phyloP scores from a whole-genome alignment of 1,140 invertebrate species.

The Proctacanthus coquilletti region DNA sequence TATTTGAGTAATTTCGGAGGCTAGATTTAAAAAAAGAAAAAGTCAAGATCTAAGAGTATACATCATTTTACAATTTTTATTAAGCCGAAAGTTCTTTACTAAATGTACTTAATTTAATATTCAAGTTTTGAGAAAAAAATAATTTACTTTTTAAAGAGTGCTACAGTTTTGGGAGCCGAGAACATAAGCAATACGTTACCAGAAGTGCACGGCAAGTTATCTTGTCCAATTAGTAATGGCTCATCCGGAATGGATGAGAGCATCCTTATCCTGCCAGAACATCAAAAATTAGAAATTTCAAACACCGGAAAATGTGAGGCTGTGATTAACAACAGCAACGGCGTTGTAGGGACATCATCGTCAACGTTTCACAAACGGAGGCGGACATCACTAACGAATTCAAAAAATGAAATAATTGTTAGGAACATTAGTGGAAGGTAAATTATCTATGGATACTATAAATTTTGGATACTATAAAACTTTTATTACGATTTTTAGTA shows the following conservation, averaged over 20 bases:
- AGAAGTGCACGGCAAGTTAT: constrained; percentile 15
- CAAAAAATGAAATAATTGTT: constrained; percentile 4
- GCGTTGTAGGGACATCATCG: neutral
- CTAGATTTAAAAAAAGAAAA: too few species aligned
- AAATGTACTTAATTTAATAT: too few species aligned
- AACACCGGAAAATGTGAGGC: constrained; percentile 9
- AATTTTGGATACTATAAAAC: too few species aligned
- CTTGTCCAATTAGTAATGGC: neutral
- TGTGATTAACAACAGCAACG: constrained; percentile 7
- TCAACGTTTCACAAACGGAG: constrained; percentile 7
- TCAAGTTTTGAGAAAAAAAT: too few species aligned
- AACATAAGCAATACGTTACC: constrained; percentile 18
- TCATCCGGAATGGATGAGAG: constrained; percentile 10
- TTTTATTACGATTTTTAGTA: constrained; percentile 6
- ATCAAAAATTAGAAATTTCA: constrained; percentile 12
- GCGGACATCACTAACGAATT: constrained; percentile 10
- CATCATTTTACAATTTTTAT: too few species aligned
- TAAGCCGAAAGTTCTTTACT: too few species aligned
- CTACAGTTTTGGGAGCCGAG: too few species aligned
- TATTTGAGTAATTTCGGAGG: too few species aligned
- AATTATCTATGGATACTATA: neutral
- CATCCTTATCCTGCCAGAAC: constrained; percentile 12
- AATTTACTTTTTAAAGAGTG: too few species aligned
- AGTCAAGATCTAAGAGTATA: too few species aligned
- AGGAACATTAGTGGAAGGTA: constrained; percentile 9